phyloP scores from a whole-genome alignment of 2,888 invertebrate species.

The Agonopterix subpropinquella region DNA sequence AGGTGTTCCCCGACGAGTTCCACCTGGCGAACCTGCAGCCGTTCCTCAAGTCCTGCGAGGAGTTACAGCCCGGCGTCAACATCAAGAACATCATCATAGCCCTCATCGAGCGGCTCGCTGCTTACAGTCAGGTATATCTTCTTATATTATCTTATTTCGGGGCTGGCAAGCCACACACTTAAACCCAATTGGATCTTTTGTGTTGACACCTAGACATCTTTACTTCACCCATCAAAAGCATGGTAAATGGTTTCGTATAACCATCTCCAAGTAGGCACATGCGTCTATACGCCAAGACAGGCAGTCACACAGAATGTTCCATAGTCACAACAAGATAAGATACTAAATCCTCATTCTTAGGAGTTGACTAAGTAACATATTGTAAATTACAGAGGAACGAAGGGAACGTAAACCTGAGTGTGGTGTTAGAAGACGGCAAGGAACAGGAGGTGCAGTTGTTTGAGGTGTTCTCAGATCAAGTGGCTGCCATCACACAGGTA shows the following conservation, averaged over 20 bases:
- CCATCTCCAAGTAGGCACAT: no score
- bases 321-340: no score
- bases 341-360: no score
- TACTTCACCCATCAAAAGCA: no score
- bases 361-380: no score
- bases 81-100: constrained; percentile 99
- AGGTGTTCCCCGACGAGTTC: constrained; percentile 99
- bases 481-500: constrained; percentile 95
- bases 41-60: constrained; percentile 97
- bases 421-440: constrained; percentile 71
- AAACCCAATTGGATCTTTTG: no score
- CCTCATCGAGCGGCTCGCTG: constrained; percentile 92
- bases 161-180: no score
- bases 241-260: no score
- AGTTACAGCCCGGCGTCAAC: constrained; percentile 95
- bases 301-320: no score
- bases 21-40: constrained; percentile 96
- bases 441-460: constrained; percentile 95
- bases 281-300: no score
- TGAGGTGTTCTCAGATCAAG: constrained; percentile 98
- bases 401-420: constrained; percentile 68
- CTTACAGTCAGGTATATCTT: constrained; percentile 83
- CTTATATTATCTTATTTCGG: no score
- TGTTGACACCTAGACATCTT: no score
- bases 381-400: constrained; percentile 65